Conservation (phyloP, 2,888 invertebrate genomes). For the Synergus japonicus region DNA sequence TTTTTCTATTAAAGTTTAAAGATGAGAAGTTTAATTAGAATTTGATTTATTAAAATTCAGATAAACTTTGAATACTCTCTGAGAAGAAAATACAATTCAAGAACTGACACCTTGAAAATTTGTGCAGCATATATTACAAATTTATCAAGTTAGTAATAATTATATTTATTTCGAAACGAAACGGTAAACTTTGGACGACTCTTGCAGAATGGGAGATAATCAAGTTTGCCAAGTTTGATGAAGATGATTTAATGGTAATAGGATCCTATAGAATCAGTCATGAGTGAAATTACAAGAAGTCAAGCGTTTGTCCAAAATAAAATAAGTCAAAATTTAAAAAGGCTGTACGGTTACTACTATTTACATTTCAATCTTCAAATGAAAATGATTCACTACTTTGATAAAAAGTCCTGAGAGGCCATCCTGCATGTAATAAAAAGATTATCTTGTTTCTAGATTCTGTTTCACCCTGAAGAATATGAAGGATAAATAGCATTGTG, state of each 20-base stretch:
- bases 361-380: background rate
- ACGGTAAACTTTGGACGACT: too few relatives aligned
- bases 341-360: too few relatives aligned
- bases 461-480: background rate
- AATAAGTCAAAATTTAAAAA: background rate
- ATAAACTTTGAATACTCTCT: background rate
- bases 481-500: background rate
- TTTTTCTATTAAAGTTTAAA: background rate
- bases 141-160: too few relatives aligned
- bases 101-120: too few relatives aligned
- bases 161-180: too few relatives aligned
- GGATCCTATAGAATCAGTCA: background rate
- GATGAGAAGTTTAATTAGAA: background rate
- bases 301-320: conserved; percentile 4
- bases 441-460: background rate
- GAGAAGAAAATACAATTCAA: background rate
- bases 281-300: background rate
- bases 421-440: background rate
- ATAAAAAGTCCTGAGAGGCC: too few relatives aligned
- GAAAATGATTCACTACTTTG: background rate
- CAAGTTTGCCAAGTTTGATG: background rate
- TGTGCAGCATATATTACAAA: too few relatives aligned
- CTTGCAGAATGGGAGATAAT: too few relatives aligned
- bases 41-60: background rate
- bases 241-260: background rate